phyloP scores from a whole-genome alignment of 2,113 vertebrate species.

The Boleophthalmus pectinirostris region DNA sequence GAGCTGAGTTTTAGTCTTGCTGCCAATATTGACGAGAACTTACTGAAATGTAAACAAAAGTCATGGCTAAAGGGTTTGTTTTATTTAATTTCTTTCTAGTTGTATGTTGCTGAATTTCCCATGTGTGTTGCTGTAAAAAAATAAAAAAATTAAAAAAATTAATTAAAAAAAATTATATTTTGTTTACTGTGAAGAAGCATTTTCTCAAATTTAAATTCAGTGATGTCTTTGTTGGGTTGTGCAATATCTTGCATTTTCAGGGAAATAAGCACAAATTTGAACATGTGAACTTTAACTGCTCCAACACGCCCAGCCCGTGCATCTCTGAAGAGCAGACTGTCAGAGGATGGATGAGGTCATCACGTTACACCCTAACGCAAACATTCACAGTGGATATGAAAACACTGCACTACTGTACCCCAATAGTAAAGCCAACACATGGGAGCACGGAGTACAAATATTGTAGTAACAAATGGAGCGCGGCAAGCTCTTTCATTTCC shows the following conservation, averaged over 20 bases:
- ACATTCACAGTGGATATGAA: slow-evolving; percentile 42
- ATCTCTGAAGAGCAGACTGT: slow-evolving; percentile 52
- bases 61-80: not conserved
- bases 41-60: too few species aligned
- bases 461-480: slow-evolving; percentile 11
- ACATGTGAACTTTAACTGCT: slow-evolving; percentile 62
- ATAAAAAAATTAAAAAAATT: not conserved
- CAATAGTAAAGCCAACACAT: slow-evolving; percentile 46
- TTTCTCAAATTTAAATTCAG: not conserved
- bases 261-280: slow-evolving; percentile 47
- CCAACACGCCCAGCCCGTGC: slow-evolving; percentile 56
- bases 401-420: slow-evolving; percentile 39
- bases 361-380: slow-evolving; percentile 67
- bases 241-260: slow-evolving; percentile 37
- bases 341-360: slow-evolving; percentile 64
- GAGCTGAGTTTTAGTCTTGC: too few species aligned
- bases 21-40: too few species aligned
- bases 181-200: not conserved
- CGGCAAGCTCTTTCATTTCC: slow-evolving; percentile 18
- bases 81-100: not conserved
- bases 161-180: not conserved
- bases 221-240: slow-evolving; percentile 45
- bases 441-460: slow-evolving; percentile 23
- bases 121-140: not conserved
- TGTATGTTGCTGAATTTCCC: not conserved